Conservation (phyloP, 2,888 invertebrate species). For the Taphrorychus bicolor region DNA sequence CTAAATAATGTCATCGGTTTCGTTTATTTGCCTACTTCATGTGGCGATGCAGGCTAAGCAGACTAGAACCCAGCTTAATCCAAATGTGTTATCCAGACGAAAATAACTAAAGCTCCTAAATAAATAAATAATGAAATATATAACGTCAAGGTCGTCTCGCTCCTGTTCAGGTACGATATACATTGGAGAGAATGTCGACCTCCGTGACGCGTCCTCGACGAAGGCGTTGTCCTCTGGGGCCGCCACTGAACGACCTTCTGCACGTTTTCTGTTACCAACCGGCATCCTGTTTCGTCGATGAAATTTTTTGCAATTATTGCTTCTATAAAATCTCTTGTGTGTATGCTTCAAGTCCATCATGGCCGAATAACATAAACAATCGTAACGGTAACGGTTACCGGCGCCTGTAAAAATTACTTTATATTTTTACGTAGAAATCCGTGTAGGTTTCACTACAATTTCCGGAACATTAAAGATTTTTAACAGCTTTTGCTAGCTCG, state of each 20-base stretch:
- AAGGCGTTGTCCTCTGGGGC: conserved; percentile 35
- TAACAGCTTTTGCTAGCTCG: background rate
- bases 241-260: conserved; percentile 29
- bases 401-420: background rate
- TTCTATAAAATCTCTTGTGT: too few relatives aligned
- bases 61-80: background rate
- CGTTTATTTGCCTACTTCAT: background rate
- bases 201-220: conserved; percentile 30
- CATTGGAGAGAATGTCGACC: conserved; percentile 4
- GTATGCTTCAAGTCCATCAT: background rate
- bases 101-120: background rate
- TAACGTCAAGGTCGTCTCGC: conserved; percentile 9
- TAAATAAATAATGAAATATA: conserved; percentile 1
- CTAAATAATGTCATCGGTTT: background rate
- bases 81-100: background rate
- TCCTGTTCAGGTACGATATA: conserved; percentile 3
- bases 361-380: background rate
- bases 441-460: background rate
- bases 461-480: background rate
- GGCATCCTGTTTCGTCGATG: background rate
- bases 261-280: conserved; percentile 16
- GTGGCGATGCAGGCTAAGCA: background rate
- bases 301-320: background rate
- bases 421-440: background rate
- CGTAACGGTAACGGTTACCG: background rate